Evolutionary conservation across 2,797 vertebrate species (phyloP), one percentile per base, ranked within the genome.

Genomic region (Lemur catta): DNA sequence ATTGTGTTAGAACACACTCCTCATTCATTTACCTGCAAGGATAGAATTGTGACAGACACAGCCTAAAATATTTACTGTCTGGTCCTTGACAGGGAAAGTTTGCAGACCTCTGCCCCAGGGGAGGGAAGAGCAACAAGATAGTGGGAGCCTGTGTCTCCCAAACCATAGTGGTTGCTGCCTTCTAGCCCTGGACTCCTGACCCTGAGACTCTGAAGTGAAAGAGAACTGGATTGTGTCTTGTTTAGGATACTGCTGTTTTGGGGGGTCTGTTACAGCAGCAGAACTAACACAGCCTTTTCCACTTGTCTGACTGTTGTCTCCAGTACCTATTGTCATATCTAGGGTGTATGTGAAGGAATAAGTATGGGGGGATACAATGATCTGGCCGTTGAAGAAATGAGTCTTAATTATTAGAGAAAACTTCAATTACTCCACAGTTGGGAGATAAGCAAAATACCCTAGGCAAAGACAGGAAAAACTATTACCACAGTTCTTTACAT

Each of bases 241-340:
- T 71, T 90, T 46, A 7, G 24, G 33, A 15, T 46, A 26, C 76
- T 80, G 9, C 65, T 41, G 10, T 33, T 43, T 52, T 41, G 15
- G 20, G 17, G 46, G 15, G 61, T 33, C 13, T 38, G 3, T 33
- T 8, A 35, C 3, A 6, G 41, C 24, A 3, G 35, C 61, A 14
- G 35, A 6, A 43, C n/a, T 1, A 57, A 30, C 12, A 35, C 28
- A 22, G 67, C 7, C 38, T 26, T 72, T 3, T 17, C 28, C 17
- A 5, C 7, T 14, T 9, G 20, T 22, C 75, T 17, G 4, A 7
- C 35, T 2, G 18, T 82, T 14, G 67, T 89, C 79, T n/a, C 38
- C 7, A 15, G 33, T 30, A 33, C 79, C 48, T 28, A 2, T 14
- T 0, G 0, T 18, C 1, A 33, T 26, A 14, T 41, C 55, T 26